Percentiles rank a stretch among this genome's conserved stretches.
Conservation (phyloP, 2,888 invertebrate species). For the Kuschelorhynchus macadamiae region DNA sequence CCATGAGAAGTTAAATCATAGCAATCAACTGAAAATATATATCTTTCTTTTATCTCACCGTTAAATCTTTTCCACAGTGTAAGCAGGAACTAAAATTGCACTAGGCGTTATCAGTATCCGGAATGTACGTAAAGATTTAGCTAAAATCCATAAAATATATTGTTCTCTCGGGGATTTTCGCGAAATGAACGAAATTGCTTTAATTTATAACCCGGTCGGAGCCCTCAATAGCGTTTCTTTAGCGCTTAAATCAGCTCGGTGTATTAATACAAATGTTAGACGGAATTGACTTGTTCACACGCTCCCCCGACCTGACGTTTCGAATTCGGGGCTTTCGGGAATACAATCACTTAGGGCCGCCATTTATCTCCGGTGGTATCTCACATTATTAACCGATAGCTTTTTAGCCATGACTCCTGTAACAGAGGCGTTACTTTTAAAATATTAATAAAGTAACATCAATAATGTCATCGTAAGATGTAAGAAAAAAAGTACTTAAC, state of each 20-base stretch:
- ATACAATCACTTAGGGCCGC: background rate
- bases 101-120: conserved; percentile 46
- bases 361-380: background rate
- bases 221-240: conserved; percentile 50
- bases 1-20: too few species aligned
- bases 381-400: too few species aligned
- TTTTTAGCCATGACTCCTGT: too few species aligned
- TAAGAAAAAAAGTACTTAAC: too few species aligned
- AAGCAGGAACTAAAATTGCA: conserved; percentile 44
- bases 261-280: conserved; percentile 48
- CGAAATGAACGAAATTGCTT: conserved; percentile 51
- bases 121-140: conserved; percentile 51
- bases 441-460: too few species aligned
- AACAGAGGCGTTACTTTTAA: too few species aligned
- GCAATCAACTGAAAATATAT: conserved; percentile 14
- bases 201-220: conserved; percentile 50
- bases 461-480: too few species aligned
- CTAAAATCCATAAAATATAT: conserved; percentile 50
- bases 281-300: conserved; percentile 46
- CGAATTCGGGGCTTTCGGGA: conserved; percentile 6
- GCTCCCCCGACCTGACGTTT: conserved; percentile 29
- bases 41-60: conserved; percentile 24
- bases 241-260: conserved; percentile 39
- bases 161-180: conserved; percentile 45
- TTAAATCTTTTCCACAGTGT: conserved; percentile 43